A percentile compares a stretch with the other conserved stretches of the same genome.
These are phyloP conservation scores for Halocynthia roretzi DNA, from an alignment of 23 tunicate species.

Conservation along the genomic window DNA sequence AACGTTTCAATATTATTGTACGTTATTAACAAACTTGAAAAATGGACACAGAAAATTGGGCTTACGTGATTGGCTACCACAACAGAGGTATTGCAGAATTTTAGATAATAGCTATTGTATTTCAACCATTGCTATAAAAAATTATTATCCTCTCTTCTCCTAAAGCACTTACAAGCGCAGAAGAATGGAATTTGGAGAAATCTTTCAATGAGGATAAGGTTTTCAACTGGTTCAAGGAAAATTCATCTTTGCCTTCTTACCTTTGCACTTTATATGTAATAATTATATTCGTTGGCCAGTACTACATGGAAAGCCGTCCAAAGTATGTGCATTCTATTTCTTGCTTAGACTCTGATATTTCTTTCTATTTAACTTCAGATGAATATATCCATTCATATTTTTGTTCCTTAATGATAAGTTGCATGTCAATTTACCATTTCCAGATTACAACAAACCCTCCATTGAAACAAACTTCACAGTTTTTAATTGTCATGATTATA, in stretches of 20 bases:
- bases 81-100: too few species aligned
- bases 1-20: too few species aligned
- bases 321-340: slow-evolving; percentile 21
- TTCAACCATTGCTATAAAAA: too few species aligned
- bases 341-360: too few species aligned
- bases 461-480: neutral
- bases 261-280: slow-evolving; percentile 53
- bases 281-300: slow-evolving; percentile 69
- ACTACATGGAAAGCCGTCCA: slow-evolving; percentile 72
- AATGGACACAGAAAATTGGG: too few species aligned
- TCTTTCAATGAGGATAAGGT: slow-evolving; percentile 43
- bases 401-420: neutral
- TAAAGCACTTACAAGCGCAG: slow-evolving; percentile 11
- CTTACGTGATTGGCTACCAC: too few species aligned
- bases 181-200: slow-evolving; percentile 79
- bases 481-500: neutral
- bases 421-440: neutral
- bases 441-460: neutral
- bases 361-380: neutral
- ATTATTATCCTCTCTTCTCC: too few species aligned
- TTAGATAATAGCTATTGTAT: too few species aligned
- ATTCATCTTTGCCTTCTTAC: slow-evolving; percentile 30
- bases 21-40: too few species aligned
- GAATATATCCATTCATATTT: neutral
- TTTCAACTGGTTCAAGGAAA: slow-evolving; percentile 57